Conservation (phyloP, 2,888 invertebrate genomes). For the Tenthredo livida region DNA sequence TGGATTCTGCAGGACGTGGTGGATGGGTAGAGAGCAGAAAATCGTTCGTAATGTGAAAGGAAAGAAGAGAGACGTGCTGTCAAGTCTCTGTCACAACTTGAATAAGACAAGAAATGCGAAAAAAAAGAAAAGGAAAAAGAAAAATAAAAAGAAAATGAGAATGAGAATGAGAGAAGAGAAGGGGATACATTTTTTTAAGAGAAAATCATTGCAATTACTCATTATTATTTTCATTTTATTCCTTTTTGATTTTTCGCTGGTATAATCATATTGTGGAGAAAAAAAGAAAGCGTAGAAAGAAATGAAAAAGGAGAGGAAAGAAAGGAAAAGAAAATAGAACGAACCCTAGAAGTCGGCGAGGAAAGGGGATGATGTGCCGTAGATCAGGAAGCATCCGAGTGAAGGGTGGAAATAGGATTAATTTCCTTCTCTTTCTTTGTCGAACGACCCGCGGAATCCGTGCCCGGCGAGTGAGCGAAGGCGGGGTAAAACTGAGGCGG, state of each 20-base stretch:
- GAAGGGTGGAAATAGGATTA: constrained; percentile 50
- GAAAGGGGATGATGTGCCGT: constrained; percentile 4
- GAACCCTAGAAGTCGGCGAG: not conserved
- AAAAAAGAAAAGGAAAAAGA: not conserved
- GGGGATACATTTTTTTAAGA: too few relatives aligned
- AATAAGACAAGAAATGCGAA: too few relatives aligned
- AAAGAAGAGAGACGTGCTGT: not conserved
- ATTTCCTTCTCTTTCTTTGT: constrained; percentile 44
- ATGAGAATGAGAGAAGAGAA: too few relatives aligned
- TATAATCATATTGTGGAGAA: too few relatives aligned
- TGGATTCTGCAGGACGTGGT: not conserved
- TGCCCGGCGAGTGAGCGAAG: not conserved
- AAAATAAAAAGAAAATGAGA: not conserved
- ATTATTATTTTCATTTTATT: too few relatives aligned
- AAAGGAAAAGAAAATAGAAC: not conserved
- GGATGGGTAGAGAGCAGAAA: not conserved
- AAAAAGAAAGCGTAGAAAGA: not conserved
- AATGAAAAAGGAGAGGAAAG: not conserved
- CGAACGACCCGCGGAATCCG: not conserved
- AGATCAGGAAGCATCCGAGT: constrained; percentile 12
- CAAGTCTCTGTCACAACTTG: not conserved
- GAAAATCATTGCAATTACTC: too few relatives aligned
- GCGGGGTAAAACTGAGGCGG: not conserved
- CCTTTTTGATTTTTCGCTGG: too few relatives aligned
- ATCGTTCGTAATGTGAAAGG: constrained; percentile 14